Base-by-base conservation (phyloP, 2,113 vertebrate species). In the Macaca mulatta region DNA sequence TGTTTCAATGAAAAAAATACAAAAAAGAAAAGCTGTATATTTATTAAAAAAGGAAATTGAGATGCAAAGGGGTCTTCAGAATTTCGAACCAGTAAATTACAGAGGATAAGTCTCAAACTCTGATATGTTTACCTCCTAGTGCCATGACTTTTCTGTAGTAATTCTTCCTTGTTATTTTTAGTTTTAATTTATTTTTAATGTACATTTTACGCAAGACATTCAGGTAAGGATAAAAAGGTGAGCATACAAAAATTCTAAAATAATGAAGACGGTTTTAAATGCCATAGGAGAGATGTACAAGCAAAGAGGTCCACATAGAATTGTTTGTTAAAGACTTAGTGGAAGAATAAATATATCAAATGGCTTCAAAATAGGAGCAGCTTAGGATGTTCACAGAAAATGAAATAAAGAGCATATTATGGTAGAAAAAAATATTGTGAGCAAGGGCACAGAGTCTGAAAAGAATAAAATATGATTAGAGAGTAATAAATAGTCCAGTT, bases 211-310 rank as follows among this genome's bases (percentile, higher is more conserved):
- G 20, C 22, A 80, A 89, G 52, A 4, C 8, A 61, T 82, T 61
- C 6, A 85, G 30, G 32, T 80, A 81, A 81, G 38, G 22, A 22
- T 32, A 80, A 77, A 89, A 78, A 64, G 2, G 2, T 16, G 3
- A 90, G 4, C 38, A 23, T 35, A 30, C 17, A 61, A 74, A 87
- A 48, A 69, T 70, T 88, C 16, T 38, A 55, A 90, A 96, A 77
- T 86, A 94, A 92, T 61, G n/a, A 93, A 79, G 72, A 30, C 14
- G 48, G 25, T 75, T 57, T 43, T 84, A 35, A 96, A 95, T 78
- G 4, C 7, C 30, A 17, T 2, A 38, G 17, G 8, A 85, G 40
- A 50, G 25, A 89, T 17, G 2, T 64, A 64, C 4, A 9, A 77
- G 69, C 35, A 30, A 87, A 70, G 43, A 79, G 11, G 43, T 93